Base-by-base conservation (phyloP, 2,113 vertebrate genomes). In the Limanda limanda region DNA sequence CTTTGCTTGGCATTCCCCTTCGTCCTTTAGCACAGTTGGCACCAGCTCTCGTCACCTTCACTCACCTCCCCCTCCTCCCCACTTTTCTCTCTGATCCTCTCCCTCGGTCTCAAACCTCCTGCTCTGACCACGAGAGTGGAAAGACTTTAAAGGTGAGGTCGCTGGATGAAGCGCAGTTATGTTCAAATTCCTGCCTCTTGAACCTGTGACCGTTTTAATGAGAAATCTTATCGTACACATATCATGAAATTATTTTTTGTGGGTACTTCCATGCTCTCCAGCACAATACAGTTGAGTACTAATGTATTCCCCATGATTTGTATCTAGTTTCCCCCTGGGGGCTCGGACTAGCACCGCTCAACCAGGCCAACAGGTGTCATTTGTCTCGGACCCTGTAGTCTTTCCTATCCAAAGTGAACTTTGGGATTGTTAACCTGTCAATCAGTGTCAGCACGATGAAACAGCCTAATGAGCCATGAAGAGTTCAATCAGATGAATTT, bases 1-100 rank as follows among this genome's bases (percentile, higher is more conserved):
- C 52, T 21, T 54, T 21, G 61, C 81, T 84, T 88, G 79, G 83
- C 87, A 75, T 81, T 74, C 78, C 59, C 52, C 56, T 3, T 69
- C 17, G 56, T 75, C 84, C 82, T 90, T 88, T 86, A 60, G 62
- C 89, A 82, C 88, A 89, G 57, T 87, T 88, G 84, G 86, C 82
- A 83, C 56, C 56, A 15, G 45, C 59, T 78, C 57, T 78, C 45
- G 58, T 74, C 59, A 69, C 58, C 74, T 76, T 64, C 17, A 6
- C 65, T 68, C 45, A 12, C 75, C 55, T 57, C 67, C 48, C 54
- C 57, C 62, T 40, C 52, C 58, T 4, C 45, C 51, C 51, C 51
- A 54, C 51, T 54, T 54, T 35, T 54, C 25, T 61, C 79, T 55
- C 51, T 64, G 68, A 76, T 78, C 74, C 51, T 82, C 70, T 79